Percentiles rank a stretch among this genome's conserved stretches.
Conservation (phyloP, 2,113 vertebrate genomes). For the Delphinapterus leucas region DNA sequence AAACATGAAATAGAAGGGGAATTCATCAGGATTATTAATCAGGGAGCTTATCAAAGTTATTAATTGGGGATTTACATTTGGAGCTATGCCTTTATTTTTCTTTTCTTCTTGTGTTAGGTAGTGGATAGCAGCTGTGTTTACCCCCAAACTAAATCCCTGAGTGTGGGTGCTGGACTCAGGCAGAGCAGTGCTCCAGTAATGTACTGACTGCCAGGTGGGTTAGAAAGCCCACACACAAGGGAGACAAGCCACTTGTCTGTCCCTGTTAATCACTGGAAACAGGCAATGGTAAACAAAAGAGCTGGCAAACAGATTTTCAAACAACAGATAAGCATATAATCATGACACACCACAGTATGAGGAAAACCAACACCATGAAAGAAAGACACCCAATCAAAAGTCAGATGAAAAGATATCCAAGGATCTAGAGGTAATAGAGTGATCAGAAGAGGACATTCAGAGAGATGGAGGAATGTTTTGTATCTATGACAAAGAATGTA, state of each 20-base stretch:
- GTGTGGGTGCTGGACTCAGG: constrained; percentile 59
- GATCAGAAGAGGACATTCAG: constrained; percentile 23
- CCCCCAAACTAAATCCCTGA: constrained; percentile 58
- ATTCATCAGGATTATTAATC: constrained; percentile 60
- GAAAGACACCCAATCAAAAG: background rate
- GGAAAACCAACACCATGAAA: constrained; percentile 1
- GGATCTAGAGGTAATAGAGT: background rate
- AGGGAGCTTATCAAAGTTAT: constrained; percentile 49
- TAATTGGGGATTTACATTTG: constrained; percentile 57
- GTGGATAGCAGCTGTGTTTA: constrained; percentile 74
- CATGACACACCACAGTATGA: background rate
- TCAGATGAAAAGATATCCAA: background rate
- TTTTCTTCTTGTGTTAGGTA: constrained; percentile 61
- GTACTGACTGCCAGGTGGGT: constrained; percentile 57
- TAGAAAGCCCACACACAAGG: constrained; percentile 49
- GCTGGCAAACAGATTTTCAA: constrained; percentile 37
- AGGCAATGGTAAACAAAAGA: constrained; percentile 51
- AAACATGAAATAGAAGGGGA: constrained; percentile 38
- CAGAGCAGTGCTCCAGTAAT: constrained; percentile 21
- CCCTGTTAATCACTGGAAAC: constrained; percentile 58
- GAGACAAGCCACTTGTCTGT: constrained; percentile 51
- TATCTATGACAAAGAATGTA: background rate
- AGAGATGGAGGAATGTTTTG: background rate
- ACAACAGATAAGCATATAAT: constrained; percentile 35
- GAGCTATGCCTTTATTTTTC: constrained; percentile 65